phyloP scores from a whole-genome alignment of 2,113 vertebrate species.

The Porphyrio hochstetteri region DNA sequence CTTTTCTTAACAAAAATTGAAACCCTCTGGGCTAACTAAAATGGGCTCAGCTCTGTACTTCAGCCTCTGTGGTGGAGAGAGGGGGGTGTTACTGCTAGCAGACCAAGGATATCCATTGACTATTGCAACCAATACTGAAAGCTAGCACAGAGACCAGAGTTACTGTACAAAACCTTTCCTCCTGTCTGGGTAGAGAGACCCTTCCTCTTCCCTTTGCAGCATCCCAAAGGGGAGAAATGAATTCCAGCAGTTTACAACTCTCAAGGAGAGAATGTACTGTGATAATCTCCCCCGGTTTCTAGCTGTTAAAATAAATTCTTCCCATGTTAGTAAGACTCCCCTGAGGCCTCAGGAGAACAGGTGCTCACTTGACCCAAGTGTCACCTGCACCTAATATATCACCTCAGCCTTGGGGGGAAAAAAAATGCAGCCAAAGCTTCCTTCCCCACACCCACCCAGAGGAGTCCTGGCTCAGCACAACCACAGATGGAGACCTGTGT shows the following conservation, averaged over 20 bases:
- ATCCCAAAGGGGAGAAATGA: constrained; percentile 19
- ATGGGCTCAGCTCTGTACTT: neutral
- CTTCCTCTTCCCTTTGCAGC: neutral
- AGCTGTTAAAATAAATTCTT: constrained; percentile 70
- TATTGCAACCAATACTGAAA: neutral
- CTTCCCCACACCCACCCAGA: neutral
- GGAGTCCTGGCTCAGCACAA: constrained; percentile 48
- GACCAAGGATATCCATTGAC: neutral
- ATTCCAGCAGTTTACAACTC: constrained; percentile 47
- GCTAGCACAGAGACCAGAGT: neutral
- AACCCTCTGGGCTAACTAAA: neutral
- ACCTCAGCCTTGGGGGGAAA: constrained; percentile 46
- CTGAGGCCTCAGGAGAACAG: constrained; percentile 68
- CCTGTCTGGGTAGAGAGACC: neutral
- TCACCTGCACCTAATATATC: constrained; percentile 74
- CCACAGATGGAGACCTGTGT: neutral
- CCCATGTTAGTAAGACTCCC: constrained; percentile 69
- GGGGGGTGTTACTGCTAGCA: neutral
- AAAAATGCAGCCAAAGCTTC: constrained; percentile 31
- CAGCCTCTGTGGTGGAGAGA: neutral
- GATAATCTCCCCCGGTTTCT: constrained; percentile 37
- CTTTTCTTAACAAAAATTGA: neutral
- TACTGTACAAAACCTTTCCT: neutral
- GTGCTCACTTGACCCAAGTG: constrained; percentile 72
- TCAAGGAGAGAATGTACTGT: constrained; percentile 38